Evolutionary conservation across 2,888 invertebrate species (phyloP).

Genomic region (Scaptomyza caliginosa): DNA sequence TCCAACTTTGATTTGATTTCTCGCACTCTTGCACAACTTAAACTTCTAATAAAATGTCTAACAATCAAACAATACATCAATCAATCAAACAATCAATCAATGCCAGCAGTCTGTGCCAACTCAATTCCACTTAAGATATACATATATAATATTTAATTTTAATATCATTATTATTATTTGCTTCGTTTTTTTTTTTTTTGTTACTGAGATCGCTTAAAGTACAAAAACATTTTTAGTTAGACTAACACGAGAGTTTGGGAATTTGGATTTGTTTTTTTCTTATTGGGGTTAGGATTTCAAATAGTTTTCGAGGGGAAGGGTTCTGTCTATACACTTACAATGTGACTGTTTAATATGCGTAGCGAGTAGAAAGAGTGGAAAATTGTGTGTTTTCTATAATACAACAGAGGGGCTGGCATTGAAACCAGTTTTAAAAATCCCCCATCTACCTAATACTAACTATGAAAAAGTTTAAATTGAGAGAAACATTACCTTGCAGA

Average conservation of each 20-base stretch:
- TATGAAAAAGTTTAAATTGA: constrained; percentile 53
- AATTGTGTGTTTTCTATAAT: constrained; percentile 72
- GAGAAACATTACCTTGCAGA: constrained; percentile 38
- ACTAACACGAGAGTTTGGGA: constrained; percentile 72
- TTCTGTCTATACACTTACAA: constrained; percentile 71
- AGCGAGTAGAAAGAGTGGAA: constrained; percentile 80
- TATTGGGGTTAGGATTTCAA: constrained; percentile 14
- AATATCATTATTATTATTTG: constrained; percentile 41
- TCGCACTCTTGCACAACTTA: constrained; percentile 45
- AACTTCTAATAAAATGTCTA: constrained; percentile 56
- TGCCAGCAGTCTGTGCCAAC: constrained; percentile 75
- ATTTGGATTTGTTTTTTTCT: neutral
- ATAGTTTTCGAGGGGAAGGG: constrained; percentile 7
- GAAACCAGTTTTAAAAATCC: constrained; percentile 35
- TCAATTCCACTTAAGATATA: constrained; percentile 64
- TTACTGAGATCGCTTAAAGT: constrained; percentile 76
- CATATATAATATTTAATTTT: constrained; percentile 50
- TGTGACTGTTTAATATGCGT: constrained; percentile 50
- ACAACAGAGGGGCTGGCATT: constrained; percentile 71
- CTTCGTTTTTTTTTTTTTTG: constrained; percentile 7
- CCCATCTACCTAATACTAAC: constrained; percentile 64
- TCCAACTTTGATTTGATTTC: constrained; percentile 43
- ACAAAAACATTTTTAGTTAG: constrained; percentile 76
- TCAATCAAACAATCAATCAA: constrained; percentile 44
- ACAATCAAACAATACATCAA: constrained; percentile 65